Evolutionary conservation across 2,113 vertebrate species (phyloP).

Genomic region (Muntiacus muntjak): DNA sequence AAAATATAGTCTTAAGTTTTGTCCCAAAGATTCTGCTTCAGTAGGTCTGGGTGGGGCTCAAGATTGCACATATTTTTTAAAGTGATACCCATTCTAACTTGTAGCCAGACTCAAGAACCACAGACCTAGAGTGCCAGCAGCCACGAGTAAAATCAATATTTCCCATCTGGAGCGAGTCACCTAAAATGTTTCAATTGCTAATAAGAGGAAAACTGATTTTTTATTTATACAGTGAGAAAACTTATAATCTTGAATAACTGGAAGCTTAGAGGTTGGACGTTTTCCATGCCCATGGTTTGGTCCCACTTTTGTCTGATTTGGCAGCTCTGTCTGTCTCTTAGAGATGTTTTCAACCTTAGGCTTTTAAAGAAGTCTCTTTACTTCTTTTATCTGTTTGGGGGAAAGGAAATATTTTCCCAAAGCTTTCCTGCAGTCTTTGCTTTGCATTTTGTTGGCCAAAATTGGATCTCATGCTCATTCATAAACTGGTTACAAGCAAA

Average conservation of each 20-base stretch:
- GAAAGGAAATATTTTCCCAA: not conserved
- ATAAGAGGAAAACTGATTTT: not conserved
- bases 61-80: not conserved
- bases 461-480: not conserved
- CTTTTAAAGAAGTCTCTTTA: not conserved
- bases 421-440: not conserved
- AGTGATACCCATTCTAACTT: not conserved
- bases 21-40: constrained; percentile 16
- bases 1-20: not conserved
- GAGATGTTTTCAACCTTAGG: not conserved
- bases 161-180: not conserved
- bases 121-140: not conserved
- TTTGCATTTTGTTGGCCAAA: not conserved
- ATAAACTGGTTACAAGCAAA: not conserved
- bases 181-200: not conserved
- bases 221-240: not conserved
- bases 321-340: not conserved
- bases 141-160: not conserved
- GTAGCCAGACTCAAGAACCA: not conserved
- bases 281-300: not conserved
- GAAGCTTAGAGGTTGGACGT: not conserved
- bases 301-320: not conserved
- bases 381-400: not conserved
- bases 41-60: not conserved
- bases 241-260: not conserved